phyloP scores from a whole-genome alignment of 2,113 vertebrate species.

The Okapia johnstoni region DNA sequence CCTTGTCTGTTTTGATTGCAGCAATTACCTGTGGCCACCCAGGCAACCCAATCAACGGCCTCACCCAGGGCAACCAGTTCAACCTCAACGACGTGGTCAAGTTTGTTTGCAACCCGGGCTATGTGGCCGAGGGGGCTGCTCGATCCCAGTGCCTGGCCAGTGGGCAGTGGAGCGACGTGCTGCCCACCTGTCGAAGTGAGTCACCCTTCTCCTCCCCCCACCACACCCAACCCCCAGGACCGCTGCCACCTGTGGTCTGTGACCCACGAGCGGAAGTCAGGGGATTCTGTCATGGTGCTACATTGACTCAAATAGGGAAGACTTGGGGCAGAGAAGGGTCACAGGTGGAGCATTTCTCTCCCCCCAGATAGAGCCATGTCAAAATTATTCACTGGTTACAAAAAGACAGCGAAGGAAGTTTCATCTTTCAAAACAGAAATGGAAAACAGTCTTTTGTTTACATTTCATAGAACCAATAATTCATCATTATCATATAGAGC shows the following conservation, averaged over 20 bases:
- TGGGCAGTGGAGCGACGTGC: constrained; percentile 93
- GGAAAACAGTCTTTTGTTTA: neutral
- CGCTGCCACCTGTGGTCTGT: neutral
- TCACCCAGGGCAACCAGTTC: constrained; percentile 95
- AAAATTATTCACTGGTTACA: neutral
- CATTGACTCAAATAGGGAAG: neutral
- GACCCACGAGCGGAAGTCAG: neutral
- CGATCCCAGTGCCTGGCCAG: constrained; percentile 92
- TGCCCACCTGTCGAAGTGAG: constrained; percentile 95
- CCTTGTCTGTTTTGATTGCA: constrained; percentile 67
- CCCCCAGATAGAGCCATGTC: neutral
- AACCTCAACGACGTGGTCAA: constrained; percentile 94
- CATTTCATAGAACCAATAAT: neutral
- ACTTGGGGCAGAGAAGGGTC: neutral
- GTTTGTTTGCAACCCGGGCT: constrained; percentile 92
- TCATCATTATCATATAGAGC: neutral
- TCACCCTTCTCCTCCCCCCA: neutral
- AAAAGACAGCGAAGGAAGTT: neutral
- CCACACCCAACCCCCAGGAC: fast-evolving
- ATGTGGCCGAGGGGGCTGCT: constrained; percentile 87
- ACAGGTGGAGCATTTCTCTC: neutral
- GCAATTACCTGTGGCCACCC: constrained; percentile 98
- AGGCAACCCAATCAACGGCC: constrained; percentile 91
- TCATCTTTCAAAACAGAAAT: neutral
- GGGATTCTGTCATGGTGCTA: neutral